phyloP scores from a whole-genome alignment of 2,888 invertebrate species.

The Drosophila cognata region DNA sequence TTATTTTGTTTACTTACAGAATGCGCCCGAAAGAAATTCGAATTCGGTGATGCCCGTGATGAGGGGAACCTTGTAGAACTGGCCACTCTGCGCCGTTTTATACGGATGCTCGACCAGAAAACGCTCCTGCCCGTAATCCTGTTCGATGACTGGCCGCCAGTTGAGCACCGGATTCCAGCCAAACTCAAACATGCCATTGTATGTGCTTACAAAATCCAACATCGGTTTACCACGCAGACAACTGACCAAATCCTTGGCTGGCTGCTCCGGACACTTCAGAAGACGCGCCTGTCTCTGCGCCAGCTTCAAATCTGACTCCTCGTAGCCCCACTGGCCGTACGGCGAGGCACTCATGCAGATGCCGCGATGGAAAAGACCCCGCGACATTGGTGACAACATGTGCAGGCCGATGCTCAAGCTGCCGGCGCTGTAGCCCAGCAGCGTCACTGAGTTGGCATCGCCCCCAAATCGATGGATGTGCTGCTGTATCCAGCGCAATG shows the following conservation, averaged over 20 bases:
- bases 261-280: conserved; percentile 87
- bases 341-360: conserved; percentile 89
- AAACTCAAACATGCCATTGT: conserved; percentile 79
- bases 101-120: conserved; percentile 88
- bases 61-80: conserved; percentile 87
- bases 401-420: conserved; percentile 86
- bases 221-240: conserved; percentile 86
- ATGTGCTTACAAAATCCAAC: conserved; percentile 73
- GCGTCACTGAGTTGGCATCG: conserved; percentile 87
- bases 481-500: conserved; percentile 88
- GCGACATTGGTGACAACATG: conserved; percentile 88
- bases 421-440: conserved; percentile 87
- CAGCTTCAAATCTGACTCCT: conserved; percentile 86
- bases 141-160: conserved; percentile 88
- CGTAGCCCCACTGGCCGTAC: conserved; percentile 85
- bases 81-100: conserved; percentile 86
- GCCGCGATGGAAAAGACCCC: conserved; percentile 89
- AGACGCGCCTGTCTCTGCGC: conserved; percentile 88
- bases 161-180: conserved; percentile 81
- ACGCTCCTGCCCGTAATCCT: conserved; percentile 88
- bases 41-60: conserved; percentile 88
- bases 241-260: conserved; percentile 86
- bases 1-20: conserved; percentile 74
- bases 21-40: conserved; percentile 88
- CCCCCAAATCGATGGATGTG: conserved; percentile 89